Conservation (phyloP, 2,113 vertebrate species). For the Porphyrio hochstetteri region DNA sequence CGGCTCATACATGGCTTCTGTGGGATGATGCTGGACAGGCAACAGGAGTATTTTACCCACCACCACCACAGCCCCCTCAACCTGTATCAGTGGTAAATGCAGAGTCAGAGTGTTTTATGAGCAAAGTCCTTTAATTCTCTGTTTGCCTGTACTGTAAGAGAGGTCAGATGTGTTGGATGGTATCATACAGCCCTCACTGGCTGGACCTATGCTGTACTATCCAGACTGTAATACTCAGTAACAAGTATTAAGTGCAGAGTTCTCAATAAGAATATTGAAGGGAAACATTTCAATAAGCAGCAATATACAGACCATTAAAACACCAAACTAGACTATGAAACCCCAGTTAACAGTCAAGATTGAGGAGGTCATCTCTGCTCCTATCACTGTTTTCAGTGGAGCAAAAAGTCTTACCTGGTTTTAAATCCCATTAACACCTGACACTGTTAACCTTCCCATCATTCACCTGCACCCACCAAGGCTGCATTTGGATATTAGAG, state of each 20-base stretch:
- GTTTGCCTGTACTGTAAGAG: neutral
- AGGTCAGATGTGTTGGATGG: neutral
- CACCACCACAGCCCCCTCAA: neutral
- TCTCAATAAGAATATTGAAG: neutral
- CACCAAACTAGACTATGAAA: neutral
- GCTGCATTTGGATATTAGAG: neutral
- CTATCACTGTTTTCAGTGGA: neutral
- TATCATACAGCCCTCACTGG: neutral
- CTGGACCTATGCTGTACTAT: neutral
- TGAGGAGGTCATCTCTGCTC: neutral
- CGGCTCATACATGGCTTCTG: neutral
- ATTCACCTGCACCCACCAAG: neutral
- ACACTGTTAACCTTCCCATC: neutral
- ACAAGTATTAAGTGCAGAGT: neutral
- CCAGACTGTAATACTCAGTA: neutral
- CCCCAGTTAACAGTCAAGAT: neutral
- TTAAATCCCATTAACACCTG: neutral
- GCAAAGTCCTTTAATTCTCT: neutral
- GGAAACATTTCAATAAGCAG: neutral
- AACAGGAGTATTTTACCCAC: neutral
- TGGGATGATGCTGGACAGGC: too few relatives aligned
- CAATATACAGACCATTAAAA: neutral
- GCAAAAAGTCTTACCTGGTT: neutral
- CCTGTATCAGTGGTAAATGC: neutral
- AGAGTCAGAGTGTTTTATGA: neutral